Percentiles rank a stretch among this genome's conserved stretches.
phyloP scores from a whole-genome alignment of 2,888 invertebrate species.

The Ephialtes manifestator region DNA sequence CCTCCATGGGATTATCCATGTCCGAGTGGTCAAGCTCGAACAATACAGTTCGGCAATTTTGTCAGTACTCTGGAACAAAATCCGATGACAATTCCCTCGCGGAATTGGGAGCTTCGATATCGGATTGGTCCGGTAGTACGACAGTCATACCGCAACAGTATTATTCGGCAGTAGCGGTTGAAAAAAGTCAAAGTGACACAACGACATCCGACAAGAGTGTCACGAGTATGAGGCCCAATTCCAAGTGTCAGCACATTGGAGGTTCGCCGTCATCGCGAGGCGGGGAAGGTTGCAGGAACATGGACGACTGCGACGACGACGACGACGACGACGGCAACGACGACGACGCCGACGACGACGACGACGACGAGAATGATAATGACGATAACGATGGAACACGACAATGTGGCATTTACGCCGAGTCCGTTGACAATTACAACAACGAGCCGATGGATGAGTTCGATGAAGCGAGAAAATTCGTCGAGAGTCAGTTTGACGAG shows the following conservation, averaged over 20 bases:
- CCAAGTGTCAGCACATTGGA: slow-evolving; percentile 79
- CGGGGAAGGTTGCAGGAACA: slow-evolving; percentile 47
- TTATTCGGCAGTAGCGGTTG: slow-evolving; percentile 77
- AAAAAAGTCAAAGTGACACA: slow-evolving; percentile 84
- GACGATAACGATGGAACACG: neutral
- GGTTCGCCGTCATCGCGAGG: slow-evolving; percentile 67
- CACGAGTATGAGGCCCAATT: slow-evolving; percentile 83
- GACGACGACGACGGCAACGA: neutral
- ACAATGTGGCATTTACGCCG: slow-evolving; percentile 38
- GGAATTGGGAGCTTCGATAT: slow-evolving; percentile 92
- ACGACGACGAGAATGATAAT: too few relatives aligned
- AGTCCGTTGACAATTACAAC: slow-evolving; percentile 45
- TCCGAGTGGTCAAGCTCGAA: slow-evolving; percentile 96
- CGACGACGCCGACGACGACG: neutral
- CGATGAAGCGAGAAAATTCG: slow-evolving; percentile 81
- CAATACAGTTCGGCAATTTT: slow-evolving; percentile 92
- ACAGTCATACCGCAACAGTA: slow-evolving; percentile 89
- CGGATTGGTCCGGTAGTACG: slow-evolving; percentile 94
- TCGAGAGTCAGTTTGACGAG: slow-evolving; percentile 82
- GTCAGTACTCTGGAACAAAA: slow-evolving; percentile 90
- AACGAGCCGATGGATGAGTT: slow-evolving; percentile 75
- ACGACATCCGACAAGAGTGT: slow-evolving; percentile 84
- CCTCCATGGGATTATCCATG: slow-evolving; percentile 94
- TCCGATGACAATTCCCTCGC: slow-evolving; percentile 93
- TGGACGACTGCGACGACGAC: slow-evolving; percentile 38